A percentile compares a stretch with the other conserved stretches of the same genome.
phyloP scores from a whole-genome alignment of 2,113 vertebrate genomes.

The Pteruthius melanotis region DNA sequence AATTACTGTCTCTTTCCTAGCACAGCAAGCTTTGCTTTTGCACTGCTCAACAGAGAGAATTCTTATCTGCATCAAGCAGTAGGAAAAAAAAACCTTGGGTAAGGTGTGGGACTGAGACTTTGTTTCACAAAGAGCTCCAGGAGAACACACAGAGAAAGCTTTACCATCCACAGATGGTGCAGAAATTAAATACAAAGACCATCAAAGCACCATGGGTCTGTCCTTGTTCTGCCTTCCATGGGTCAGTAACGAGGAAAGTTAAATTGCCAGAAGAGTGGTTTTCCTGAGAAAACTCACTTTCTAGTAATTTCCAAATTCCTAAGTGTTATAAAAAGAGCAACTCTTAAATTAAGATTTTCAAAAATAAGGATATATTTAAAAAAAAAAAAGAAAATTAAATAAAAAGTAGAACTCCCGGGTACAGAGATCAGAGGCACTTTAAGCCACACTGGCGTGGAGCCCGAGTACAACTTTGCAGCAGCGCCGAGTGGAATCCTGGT shows the following conservation, averaged over 20 bases:
- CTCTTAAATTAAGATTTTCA: too few species aligned
- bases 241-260: neutral
- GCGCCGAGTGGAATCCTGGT: too few species aligned
- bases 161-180: neutral
- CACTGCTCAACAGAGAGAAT: neutral
- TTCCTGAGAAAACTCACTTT: neutral
- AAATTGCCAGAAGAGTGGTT: neutral
- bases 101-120: neutral
- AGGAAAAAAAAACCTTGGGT: neutral
- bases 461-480: too few species aligned
- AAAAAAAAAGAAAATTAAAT: too few species aligned
- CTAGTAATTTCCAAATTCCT: neutral
- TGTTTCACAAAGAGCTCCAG: neutral
- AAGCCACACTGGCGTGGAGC: too few species aligned
- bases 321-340: too few species aligned
- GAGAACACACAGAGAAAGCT: neutral
- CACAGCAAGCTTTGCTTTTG: neutral
- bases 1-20: neutral
- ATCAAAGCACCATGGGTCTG: fast-evolving
- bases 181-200: neutral
- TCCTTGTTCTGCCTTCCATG: neutral
- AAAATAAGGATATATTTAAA: too few species aligned
- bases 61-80: neutral
- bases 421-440: too few species aligned
- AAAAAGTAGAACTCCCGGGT: too few species aligned